Percentiles rank a stretch among this genome's conserved stretches.
Conservation (phyloP, 2,113 vertebrate species). For the Benitochromis conjunctus region DNA sequence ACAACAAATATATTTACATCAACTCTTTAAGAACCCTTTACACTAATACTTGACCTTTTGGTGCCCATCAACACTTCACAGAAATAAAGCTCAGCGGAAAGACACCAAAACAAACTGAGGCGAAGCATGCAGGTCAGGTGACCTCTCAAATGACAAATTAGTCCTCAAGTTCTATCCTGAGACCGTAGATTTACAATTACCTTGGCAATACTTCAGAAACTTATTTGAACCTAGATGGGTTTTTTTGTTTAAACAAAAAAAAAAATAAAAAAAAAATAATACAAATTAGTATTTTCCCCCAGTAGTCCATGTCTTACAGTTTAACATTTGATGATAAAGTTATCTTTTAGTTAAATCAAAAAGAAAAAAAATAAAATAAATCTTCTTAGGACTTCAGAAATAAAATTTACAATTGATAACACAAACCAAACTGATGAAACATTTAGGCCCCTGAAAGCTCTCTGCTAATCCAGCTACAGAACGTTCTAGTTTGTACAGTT, state of each 20-base stretch:
- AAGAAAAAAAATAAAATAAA: not conserved
- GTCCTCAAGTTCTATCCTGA: not conserved
- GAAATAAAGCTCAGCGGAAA: conserved; percentile 24
- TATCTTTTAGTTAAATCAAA: not conserved
- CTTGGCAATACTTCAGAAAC: not conserved
- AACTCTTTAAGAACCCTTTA: not conserved
- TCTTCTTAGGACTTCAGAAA: not conserved
- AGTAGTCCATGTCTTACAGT: not conserved
- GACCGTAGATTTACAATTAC: not conserved
- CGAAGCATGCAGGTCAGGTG: conserved; percentile 38
- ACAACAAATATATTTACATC: conserved; percentile 35
- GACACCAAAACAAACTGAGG: conserved; percentile 38
- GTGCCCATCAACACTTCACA: conserved; percentile 49
- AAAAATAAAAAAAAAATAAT: too few species aligned
- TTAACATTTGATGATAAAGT: not conserved
- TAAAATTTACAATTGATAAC: not conserved
- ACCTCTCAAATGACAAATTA: conserved; percentile 11
- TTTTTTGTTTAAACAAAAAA: not conserved
- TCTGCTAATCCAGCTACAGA: not conserved
- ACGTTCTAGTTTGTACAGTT: not conserved
- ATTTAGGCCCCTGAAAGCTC: not conserved
- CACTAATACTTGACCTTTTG: not conserved
- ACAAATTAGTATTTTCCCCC: not conserved
- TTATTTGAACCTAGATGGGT: not conserved
- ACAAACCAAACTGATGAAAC: not conserved